Base-by-base conservation (phyloP, 2,797 vertebrate species). In the Chromis chromis region DNA sequence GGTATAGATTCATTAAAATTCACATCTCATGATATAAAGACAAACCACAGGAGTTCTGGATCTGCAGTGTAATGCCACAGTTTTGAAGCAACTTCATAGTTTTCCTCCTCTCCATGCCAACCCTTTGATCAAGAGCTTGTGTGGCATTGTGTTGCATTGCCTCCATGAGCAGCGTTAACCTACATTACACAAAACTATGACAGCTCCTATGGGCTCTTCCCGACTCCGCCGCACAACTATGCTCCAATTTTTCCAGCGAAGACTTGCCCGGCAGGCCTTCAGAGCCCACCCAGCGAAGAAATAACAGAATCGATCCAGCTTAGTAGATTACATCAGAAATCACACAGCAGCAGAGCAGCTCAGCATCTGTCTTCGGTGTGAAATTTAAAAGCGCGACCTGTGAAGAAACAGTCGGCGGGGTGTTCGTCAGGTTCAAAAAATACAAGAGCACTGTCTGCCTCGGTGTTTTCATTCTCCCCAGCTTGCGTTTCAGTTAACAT, bases 171-270 rank as follows among this genome's bases (percentile, higher is more conserved):
- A 59, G 77, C 56, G 9, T 83, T 87, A 89, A 91, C 90, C 88
- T 88, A 84, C 82, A 90, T 89, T 72, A 81, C 7, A 36, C 65
- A 67, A 64, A 87, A 81, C 67, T 80, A 63, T 89, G 89, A 86
- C 86, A 81, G 87, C 75, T 88, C 86, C 89, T 81, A 7, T 81
- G 82, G 89, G 84, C 65, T 68, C 81, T 64, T 11, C 64, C 52
- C 3, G 13, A 57, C 72, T 75, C 63, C 39, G 2, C 70, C 72
- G 50, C 19, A 55, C 72, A 40, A 54, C 78, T 9, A 48, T 65
- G 84, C 86, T 84, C 85, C 79, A 81, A 25, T 25, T 36, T 76
- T 86, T 77, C 42, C 64, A 64, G 82, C 64, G 4, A 39, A 21
- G 71, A 19, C 58, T 27, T 12, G 71, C 39, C 55, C 44, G 78